Evolutionary conservation across 2,888 invertebrate genomes (phyloP).

Genomic region (Coenonympha glycerion): DNA sequence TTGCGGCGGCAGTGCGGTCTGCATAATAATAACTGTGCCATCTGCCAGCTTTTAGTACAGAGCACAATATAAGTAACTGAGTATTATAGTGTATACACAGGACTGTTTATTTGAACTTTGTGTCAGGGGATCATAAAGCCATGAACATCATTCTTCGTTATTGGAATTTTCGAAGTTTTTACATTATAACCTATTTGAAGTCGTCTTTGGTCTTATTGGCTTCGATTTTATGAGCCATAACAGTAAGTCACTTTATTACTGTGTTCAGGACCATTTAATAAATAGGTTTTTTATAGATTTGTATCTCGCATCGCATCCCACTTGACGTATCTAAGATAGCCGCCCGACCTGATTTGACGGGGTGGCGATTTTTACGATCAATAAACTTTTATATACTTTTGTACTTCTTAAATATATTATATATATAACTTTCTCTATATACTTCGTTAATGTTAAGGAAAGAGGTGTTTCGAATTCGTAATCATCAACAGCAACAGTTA

Average conservation of each 20-base stretch:
- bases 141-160: background rate
- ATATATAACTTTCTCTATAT: slow-evolving; percentile 35
- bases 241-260: slow-evolving; percentile 16
- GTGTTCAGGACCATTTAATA: slow-evolving; percentile 19
- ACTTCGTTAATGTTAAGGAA: slow-evolving; percentile 19
- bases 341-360: slow-evolving; percentile 42
- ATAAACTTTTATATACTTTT: slow-evolving; percentile 40
- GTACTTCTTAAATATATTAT: background rate
- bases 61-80: background rate
- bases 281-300: slow-evolving; percentile 29
- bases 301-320: slow-evolving; percentile 28
- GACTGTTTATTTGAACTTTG: background rate
- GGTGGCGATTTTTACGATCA: slow-evolving; percentile 42
- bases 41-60: background rate
- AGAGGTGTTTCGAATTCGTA: too few relatives aligned
- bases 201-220: slow-evolving; percentile 7
- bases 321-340: slow-evolving; percentile 31
- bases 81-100: background rate
- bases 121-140: background rate
- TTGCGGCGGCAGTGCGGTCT: background rate
- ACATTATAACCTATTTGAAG: background rate
- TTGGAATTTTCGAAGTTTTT: background rate
- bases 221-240: slow-evolving; percentile 17
- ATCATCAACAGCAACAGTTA: too few relatives aligned
- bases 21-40: background rate